Conservation (phyloP, 1,140 invertebrate genomes). For the Elymnias hypermnestra region DNA sequence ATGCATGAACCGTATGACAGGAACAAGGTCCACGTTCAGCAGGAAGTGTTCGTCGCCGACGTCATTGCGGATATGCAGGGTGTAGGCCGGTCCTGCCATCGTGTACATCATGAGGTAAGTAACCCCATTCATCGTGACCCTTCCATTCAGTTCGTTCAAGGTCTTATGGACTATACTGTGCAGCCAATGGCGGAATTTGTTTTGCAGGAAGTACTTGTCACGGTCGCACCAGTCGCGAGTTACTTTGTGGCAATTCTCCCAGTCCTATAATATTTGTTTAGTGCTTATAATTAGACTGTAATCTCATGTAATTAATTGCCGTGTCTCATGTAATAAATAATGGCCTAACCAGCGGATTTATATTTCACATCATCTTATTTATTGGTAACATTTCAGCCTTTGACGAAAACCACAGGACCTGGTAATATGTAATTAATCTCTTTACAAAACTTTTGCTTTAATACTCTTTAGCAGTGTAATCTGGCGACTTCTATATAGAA, state of each 20-base stretch:
- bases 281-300: too few relatives aligned
- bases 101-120: slow-evolving; percentile 45
- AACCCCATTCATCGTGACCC: slow-evolving; percentile 35
- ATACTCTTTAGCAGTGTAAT: too few relatives aligned
- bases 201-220: slow-evolving; percentile 59
- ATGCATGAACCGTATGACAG: slow-evolving; percentile 59
- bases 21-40: slow-evolving; percentile 69
- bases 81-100: slow-evolving; percentile 71
- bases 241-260: slow-evolving; percentile 49
- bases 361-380: too few relatives aligned
- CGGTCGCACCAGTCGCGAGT: slow-evolving; percentile 48
- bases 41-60: slow-evolving; percentile 25
- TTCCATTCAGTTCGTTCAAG: slow-evolving; percentile 32
- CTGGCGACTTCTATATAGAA: too few relatives aligned
- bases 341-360: too few relatives aligned
- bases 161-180: slow-evolving; percentile 52
- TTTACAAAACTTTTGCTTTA: too few relatives aligned
- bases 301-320: too few relatives aligned
- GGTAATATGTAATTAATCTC: too few relatives aligned
- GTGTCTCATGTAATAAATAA: too few relatives aligned
- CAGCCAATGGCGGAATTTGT: slow-evolving; percentile 63
- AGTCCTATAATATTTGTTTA: slow-evolving; percentile 34
- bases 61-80: slow-evolving; percentile 40
- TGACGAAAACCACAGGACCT: too few relatives aligned
- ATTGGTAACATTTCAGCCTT: too few relatives aligned